Base-by-base conservation (phyloP, 1,140 invertebrate genomes). In the Eciton burchellii region DNA sequence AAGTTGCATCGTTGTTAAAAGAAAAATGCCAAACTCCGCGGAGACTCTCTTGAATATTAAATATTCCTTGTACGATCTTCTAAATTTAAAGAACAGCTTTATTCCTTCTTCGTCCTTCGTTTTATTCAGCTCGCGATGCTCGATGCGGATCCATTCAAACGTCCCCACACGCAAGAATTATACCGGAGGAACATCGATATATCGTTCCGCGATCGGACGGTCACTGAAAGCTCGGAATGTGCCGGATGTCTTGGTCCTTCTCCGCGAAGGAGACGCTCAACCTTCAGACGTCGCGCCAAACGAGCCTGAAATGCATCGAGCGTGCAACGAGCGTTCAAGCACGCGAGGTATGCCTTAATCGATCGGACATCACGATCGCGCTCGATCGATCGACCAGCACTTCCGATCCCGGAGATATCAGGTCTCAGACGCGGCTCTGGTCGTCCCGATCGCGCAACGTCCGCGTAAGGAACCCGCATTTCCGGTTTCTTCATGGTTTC, bases 401-500 rank as follows among this genome's bases (percentile, higher is more conserved):
- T 26, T 43, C 19, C 29, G 43, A 79, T 57, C 29, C n/a, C 41
- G 76, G 82, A 72, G 77, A 60, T 82, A 35, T 35, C 35, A 35
- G 77, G 68, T 66, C 77, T 35, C 35, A 35, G 82, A 62, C 19
- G 76, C 59, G 82, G 81, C 41, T 59, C 56, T 72, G 21, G 47
- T 24, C 57, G 41, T 56, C 24, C 26, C 16, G 16, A 35, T 35
- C 35, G 12, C 8, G 68, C 19, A 24, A 77, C 63, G 65, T 79
- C 43, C 65, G 24, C 29, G 19, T 19, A 73, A 66, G 83, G 74
- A 85, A 81, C 70, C 81, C 79, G 81, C 76, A 86, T 86, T 89
- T 89, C 87, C 87, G 84, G 81, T 71, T 88, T 76, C 65, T 81
- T 81, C 56, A 84, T 41, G 65, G 82, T 84, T 81, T 71, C 68